These are phyloP conservation scores for Blastobasis adustella DNA, from an alignment of 2,888 invertebrate species.

Conservation along the genomic window DNA sequence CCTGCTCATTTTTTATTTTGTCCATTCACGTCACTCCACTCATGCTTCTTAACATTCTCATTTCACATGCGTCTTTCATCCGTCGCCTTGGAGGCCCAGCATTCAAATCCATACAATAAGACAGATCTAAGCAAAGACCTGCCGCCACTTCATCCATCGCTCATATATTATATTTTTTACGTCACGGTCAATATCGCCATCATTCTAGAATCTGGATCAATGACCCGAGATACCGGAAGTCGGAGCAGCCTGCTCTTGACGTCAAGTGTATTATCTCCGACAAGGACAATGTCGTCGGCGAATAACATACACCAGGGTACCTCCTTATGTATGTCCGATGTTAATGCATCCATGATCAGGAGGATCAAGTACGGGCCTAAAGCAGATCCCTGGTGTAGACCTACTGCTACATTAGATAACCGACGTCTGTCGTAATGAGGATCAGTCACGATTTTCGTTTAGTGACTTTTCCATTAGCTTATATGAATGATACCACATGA, in stretches of 20 bases:
- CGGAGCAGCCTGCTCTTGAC: neutral
- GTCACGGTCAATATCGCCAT: neutral
- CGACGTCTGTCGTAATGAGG: too few species aligned
- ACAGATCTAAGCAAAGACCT: too few species aligned
- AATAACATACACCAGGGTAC: neutral
- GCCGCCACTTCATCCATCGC: too few species aligned
- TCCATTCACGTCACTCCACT: too few species aligned
- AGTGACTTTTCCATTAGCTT: too few species aligned
- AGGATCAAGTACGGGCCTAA: slow-evolving; percentile 10
- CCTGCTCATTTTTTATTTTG: too few species aligned
- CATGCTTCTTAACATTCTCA: neutral
- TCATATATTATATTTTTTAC: neutral
- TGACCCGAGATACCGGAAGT: neutral
- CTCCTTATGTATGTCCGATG: slow-evolving; percentile 3
- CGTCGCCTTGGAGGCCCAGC: neutral
- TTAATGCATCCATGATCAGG: slow-evolving; percentile 8
- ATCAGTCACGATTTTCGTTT: too few species aligned
- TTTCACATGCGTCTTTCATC: neutral
- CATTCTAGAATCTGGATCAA: neutral
- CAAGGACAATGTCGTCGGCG: neutral
- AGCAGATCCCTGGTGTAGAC: slow-evolving; percentile 8
- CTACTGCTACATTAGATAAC: neutral
- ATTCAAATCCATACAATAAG: neutral
- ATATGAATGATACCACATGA: too few species aligned
- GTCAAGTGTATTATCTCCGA: too few species aligned